These are phyloP conservation scores for Orthosia gothica DNA, from an alignment of 2,888 invertebrate species.

Conservation along the genomic window DNA sequence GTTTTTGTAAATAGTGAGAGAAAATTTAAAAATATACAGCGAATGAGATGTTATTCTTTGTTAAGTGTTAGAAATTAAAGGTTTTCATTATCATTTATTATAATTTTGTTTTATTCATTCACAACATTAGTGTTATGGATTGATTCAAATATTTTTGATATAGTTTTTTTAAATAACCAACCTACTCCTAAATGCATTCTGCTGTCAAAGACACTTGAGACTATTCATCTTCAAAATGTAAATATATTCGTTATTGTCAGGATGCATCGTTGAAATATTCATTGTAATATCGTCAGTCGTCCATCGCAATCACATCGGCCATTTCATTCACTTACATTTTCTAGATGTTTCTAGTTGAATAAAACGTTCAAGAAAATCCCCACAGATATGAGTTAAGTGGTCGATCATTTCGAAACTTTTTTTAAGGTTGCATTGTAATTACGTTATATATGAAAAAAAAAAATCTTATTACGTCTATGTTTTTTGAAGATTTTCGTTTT, in stretches of 20 bases:
- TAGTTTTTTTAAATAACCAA: neutral
- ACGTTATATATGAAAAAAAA: neutral
- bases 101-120: neutral
- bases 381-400: neutral
- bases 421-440: neutral
- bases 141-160: neutral
- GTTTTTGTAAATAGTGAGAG: neutral
- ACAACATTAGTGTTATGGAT: neutral
- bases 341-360: constrained; percentile 12
- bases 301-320: neutral
- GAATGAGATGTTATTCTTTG: neutral
- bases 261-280: constrained; percentile 35
- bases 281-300: constrained; percentile 32
- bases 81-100: neutral
- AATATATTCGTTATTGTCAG: neutral
- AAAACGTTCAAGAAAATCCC: neutral
- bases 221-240: constrained; percentile 14
- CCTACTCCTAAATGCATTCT: neutral
- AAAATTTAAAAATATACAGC: neutral
- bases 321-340: constrained; percentile 23
- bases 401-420: neutral
- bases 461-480: neutral
- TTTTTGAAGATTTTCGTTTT: too few relatives aligned
- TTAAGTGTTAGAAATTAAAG: neutral
- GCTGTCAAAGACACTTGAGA: too few relatives aligned